Percentiles rank a stretch among this genome's conserved stretches.
Evolutionary conservation across 2,888 invertebrate genomes (phyloP).

Genomic region (Drosophila falleni): DNA sequence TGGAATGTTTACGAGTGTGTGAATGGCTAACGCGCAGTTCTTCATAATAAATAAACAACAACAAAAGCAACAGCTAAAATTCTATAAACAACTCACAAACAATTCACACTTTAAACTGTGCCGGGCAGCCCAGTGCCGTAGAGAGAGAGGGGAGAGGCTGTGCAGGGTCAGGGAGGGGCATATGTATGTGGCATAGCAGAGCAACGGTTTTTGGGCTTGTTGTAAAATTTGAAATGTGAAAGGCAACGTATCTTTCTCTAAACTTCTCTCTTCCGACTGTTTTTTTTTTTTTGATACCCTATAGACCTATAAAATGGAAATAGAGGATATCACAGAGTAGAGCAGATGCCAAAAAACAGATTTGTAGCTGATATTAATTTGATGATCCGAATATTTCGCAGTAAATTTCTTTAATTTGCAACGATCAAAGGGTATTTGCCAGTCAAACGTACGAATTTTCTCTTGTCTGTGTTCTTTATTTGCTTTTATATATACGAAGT

Average conservation of each 20-base stretch:
- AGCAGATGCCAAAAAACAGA: too few species aligned
- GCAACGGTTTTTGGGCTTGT: slow-evolving; percentile 28
- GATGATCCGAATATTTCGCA: background rate
- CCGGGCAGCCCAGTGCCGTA: background rate
- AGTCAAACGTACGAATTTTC: background rate
- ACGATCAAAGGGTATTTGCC: background rate
- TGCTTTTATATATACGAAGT: background rate
- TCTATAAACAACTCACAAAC: slow-evolving; percentile 48
- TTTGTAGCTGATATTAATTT: background rate
- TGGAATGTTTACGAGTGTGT: slow-evolving; percentile 49
- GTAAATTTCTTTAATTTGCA: background rate
- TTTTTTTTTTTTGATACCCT: slow-evolving; percentile 4
- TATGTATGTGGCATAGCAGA: slow-evolving; percentile 22
- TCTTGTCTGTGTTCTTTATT: background rate
- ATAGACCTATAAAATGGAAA: background rate
- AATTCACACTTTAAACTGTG: slow-evolving; percentile 43
- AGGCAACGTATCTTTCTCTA: slow-evolving; percentile 50
- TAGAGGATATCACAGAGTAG: background rate
- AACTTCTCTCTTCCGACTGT: slow-evolving; percentile 32
- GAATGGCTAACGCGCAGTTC: slow-evolving; percentile 61
- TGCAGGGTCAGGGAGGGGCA: slow-evolving; percentile 1
- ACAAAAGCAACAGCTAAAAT: slow-evolving; percentile 22
- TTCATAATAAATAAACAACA: slow-evolving; percentile 36
- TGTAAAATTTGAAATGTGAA: slow-evolving; percentile 56
- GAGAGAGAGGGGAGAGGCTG: background rate